phyloP scores from a whole-genome alignment of 2,888 invertebrate genomes.

The Drosophila robusta region DNA sequence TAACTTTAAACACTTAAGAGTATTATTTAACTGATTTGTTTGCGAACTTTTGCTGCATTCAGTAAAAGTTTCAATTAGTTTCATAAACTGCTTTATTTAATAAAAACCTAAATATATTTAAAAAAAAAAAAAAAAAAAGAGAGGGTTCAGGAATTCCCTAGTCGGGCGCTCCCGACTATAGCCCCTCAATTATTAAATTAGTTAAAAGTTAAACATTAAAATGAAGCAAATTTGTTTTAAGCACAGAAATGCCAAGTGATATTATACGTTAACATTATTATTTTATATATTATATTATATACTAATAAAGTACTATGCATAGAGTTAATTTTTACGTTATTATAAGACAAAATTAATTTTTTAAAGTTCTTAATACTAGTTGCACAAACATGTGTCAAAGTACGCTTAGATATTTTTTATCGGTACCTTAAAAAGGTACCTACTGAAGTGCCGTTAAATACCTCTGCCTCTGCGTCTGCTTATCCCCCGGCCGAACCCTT shows the following conservation, averaged over 20 bases:
- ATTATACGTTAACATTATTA: too few relatives aligned
- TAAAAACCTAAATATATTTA: constrained; percentile 62
- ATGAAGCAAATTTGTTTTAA: too few relatives aligned
- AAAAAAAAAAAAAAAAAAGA: too few relatives aligned
- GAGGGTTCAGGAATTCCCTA: too few relatives aligned
- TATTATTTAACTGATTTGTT: constrained; percentile 65
- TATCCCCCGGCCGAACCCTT: constrained; percentile 40
- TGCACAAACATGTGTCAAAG: background rate
- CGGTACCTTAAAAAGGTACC: constrained; percentile 4
- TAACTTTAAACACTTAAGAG: constrained; percentile 65
- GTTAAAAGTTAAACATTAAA: too few relatives aligned
- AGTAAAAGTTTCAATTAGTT: constrained; percentile 62
- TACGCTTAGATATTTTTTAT: background rate
- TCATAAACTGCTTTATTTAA: constrained; percentile 67
- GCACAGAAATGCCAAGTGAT: too few relatives aligned
- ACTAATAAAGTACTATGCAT: too few relatives aligned
- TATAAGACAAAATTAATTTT: background rate
- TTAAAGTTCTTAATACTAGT: background rate
- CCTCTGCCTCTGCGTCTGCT: constrained; percentile 1
- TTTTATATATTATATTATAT: too few relatives aligned
- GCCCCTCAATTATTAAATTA: too few relatives aligned
- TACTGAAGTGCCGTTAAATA: constrained; percentile 3
- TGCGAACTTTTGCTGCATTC: constrained; percentile 53
- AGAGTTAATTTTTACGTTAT: too few relatives aligned
- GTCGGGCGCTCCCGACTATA: too few relatives aligned